Conservation (phyloP, 2,888 invertebrate genomes). For the Arge pagana region DNA sequence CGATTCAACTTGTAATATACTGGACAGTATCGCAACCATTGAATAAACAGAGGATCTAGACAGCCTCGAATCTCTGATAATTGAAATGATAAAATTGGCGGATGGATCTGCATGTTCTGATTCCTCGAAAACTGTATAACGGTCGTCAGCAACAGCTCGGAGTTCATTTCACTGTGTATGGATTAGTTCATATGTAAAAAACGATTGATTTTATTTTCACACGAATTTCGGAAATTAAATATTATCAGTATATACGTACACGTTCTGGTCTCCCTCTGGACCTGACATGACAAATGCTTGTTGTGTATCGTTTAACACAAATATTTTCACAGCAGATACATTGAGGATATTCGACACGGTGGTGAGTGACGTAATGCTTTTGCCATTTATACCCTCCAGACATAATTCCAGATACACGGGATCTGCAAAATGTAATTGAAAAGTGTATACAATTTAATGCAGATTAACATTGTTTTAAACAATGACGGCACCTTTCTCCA, state of each 20-base stretch:
- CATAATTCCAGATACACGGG: slow-evolving; percentile 67
- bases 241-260: slow-evolving; percentile 27
- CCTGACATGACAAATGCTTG: slow-evolving; percentile 64
- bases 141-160: slow-evolving; percentile 41
- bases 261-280: slow-evolving; percentile 54
- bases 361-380: slow-evolving; percentile 44
- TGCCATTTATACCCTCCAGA: slow-evolving; percentile 61
- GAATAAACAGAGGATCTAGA: slow-evolving; percentile 68
- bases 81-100: slow-evolving; percentile 60
- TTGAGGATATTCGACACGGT: slow-evolving; percentile 56
- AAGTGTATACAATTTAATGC: slow-evolving; percentile 29
- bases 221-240: slow-evolving; percentile 6
- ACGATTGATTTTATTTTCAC: neutral
- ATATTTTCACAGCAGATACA: slow-evolving; percentile 59
- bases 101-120: slow-evolving; percentile 56
- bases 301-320: slow-evolving; percentile 61
- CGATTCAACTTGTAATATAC: slow-evolving; percentile 43
- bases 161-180: slow-evolving; percentile 35
- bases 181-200: neutral
- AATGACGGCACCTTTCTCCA: slow-evolving; percentile 63
- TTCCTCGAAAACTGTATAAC: slow-evolving; percentile 55
- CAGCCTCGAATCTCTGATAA: slow-evolving; percentile 61
- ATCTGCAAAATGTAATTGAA: slow-evolving; percentile 53
- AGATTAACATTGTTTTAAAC: slow-evolving; percentile 8
- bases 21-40: slow-evolving; percentile 67